Base-by-base conservation (phyloP, 2,113 vertebrate genomes). In the Nesoenas mayeri region DNA sequence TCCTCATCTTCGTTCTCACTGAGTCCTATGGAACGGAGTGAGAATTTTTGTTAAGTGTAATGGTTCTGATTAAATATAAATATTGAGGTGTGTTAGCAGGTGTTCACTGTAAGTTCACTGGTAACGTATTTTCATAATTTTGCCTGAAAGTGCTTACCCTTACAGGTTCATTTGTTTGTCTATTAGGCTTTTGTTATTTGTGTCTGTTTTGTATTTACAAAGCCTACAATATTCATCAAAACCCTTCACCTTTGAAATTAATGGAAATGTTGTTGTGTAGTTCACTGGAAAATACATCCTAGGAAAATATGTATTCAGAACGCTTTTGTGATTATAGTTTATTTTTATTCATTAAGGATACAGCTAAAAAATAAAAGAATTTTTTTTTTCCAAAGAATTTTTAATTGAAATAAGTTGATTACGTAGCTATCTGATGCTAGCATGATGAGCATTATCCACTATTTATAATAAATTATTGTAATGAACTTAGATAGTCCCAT, bases 331-430 rank as follows among this genome's bases (percentile, higher is more conserved):
- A 57, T 80, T 64, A 38, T 28, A 26, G 2, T 65, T 85, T 54
- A 70, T 74, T 77, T 73, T 83, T 31, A 71, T 56, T 67, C 42
- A 93, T 40, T 34, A 17, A 60, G 11, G 36, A 53, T 42, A 21
- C 12, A 82, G 64, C 53, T 66, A 93, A 89, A 32, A 58, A 71
- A 34, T 8, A 26, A 65, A 74, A 60, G 28, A 84, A 29, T 20
- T 4, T 6, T 12, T 32, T 38, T 58, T 85, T 42, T 88, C 29
- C 16, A 79, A 47, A 18, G 2, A 65, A 54, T 79, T 90, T 60
- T 84, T 75, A 74, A 86, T 96, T 92, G 91, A 69, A 87, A 29
- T 86, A 73, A 53, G 31, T 82, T 86, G 32, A 73, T 82, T 92
- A 36, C 9, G 10, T 51, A 91, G 31, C 32, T 93, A 10, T 44